These are phyloP conservation scores for Cynaeus angustus DNA, from an alignment of 2,888 invertebrate genomes.

Conservation along the genomic window DNA sequence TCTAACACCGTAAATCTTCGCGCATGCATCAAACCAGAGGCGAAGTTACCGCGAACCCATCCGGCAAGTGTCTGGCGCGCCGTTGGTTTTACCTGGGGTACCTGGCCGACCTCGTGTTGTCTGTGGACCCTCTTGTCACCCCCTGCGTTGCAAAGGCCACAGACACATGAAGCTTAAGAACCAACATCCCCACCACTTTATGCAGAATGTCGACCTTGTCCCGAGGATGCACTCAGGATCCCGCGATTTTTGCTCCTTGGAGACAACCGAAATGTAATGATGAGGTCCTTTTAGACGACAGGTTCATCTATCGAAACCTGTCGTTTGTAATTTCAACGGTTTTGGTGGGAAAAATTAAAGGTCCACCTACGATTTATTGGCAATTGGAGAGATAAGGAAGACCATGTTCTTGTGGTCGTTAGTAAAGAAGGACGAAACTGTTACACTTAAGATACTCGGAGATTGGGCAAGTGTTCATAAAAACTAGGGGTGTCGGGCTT, in stretches of 20 bases:
- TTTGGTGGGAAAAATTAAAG: no score
- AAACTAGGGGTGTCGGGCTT: constrained; percentile 38
- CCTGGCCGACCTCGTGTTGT: constrained; percentile 61
- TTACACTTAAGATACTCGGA: background rate
- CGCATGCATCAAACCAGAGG: constrained; percentile 34
- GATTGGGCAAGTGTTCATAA: constrained; percentile 39
- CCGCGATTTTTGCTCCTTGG: constrained; percentile 44
- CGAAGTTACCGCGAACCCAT: constrained; percentile 61
- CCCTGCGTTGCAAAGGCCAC: constrained; percentile 58
- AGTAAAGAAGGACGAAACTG: background rate
- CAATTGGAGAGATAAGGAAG: no score
- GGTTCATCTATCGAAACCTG: constrained; percentile 22
- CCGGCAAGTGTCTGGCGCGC: constrained; percentile 64
- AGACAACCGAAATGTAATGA: constrained; percentile 19
- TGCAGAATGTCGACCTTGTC: constrained; percentile 48
- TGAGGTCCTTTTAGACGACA: constrained; percentile 2
- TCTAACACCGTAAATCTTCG: constrained; percentile 16
- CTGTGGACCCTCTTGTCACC: constrained; percentile 57
- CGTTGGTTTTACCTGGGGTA: constrained; percentile 62
- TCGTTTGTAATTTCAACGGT: background rate
- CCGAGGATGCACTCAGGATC: constrained; percentile 41
- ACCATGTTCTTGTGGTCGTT: no score
- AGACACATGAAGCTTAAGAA: constrained; percentile 25
- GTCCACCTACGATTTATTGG: no score
- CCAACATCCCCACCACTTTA: constrained; percentile 42